phyloP scores from a whole-genome alignment of 2,797 vertebrate species.

The Atherinosoma microstoma region DNA sequence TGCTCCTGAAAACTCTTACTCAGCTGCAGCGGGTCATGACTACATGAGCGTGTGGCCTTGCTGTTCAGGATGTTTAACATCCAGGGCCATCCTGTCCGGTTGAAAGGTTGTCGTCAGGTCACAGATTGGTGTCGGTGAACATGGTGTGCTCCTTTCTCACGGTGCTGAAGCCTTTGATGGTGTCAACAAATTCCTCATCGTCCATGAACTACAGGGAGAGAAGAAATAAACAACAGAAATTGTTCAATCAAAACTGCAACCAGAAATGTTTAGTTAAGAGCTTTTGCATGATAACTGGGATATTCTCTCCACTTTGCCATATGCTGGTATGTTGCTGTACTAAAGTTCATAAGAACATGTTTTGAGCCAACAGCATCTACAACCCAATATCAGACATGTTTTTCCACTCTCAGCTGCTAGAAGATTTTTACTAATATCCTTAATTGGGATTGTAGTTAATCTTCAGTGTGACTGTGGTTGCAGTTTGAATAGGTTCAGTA shows the following conservation, averaged over 20 bases:
- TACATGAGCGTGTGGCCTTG: not conserved
- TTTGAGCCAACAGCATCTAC: too few species aligned
- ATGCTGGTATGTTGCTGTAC: not conserved
- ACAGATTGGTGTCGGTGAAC: conserved; percentile 95
- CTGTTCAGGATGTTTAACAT: conserved; percentile 12
- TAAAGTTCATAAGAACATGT: too few species aligned
- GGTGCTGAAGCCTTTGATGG: conserved; percentile 96
- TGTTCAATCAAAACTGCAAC: not conserved
- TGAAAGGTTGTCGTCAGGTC: conserved; percentile 38
- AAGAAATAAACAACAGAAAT: not conserved
- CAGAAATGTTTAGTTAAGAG: not conserved
- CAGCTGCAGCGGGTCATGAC: not conserved
- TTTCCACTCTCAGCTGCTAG: too few species aligned
- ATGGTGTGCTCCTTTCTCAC: conserved; percentile 96
- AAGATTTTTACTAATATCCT: not conserved
- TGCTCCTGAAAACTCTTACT: not conserved
- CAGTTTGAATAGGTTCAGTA: conserved; percentile 10
- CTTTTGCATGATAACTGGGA: not conserved
- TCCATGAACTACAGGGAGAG: conserved; percentile 86
- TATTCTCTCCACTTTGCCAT: too few species aligned
- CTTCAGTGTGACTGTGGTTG: not conserved
- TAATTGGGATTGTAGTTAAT: not conserved
- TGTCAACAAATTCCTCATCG: conserved; percentile 93
- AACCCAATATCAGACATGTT: too few species aligned
- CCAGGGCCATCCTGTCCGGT: not conserved